Conservation (phyloP, 2,888 invertebrate species). For the Diarsia dahlii region DNA sequence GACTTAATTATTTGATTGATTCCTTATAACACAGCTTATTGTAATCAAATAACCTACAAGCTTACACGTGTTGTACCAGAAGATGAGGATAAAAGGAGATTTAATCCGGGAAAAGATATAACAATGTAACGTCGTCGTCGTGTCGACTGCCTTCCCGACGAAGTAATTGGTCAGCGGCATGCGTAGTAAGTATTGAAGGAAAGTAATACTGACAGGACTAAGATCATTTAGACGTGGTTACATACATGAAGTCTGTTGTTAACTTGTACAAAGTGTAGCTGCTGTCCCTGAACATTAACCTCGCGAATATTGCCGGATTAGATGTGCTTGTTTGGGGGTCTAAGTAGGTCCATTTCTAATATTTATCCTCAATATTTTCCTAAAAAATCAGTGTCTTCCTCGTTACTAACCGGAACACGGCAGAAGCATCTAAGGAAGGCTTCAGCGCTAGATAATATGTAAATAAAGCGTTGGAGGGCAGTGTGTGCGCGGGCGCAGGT, state of each 20-base stretch:
- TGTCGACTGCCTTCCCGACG: not conserved
- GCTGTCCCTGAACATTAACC: not conserved
- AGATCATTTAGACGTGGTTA: not conserved
- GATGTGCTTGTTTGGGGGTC: not conserved
- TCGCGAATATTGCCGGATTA: not conserved
- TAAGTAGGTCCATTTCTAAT: not conserved
- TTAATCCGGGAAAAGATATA: not conserved
- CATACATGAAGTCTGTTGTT: not conserved
- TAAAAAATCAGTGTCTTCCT: not conserved
- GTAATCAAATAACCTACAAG: too few species aligned
- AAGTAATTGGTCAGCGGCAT: not conserved
- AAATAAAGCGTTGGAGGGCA: constrained; percentile 38
- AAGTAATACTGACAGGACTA: not conserved
- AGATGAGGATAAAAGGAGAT: not conserved
- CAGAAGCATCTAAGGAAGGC: constrained; percentile 17
- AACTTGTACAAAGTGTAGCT: not conserved
- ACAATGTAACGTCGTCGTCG: not conserved
- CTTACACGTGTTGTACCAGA: not conserved
- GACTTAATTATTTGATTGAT: too few species aligned
- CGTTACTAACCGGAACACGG: constrained; percentile 14
- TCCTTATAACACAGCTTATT: too few species aligned
- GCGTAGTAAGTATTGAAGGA: not conserved
- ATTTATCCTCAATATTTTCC: constrained; percentile 7
- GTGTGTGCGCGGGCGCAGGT: constrained; percentile 7
- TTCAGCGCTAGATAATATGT: constrained; percentile 36